Conservation (phyloP, 2,797 vertebrate genomes). For the Mus minutoides region DNA sequence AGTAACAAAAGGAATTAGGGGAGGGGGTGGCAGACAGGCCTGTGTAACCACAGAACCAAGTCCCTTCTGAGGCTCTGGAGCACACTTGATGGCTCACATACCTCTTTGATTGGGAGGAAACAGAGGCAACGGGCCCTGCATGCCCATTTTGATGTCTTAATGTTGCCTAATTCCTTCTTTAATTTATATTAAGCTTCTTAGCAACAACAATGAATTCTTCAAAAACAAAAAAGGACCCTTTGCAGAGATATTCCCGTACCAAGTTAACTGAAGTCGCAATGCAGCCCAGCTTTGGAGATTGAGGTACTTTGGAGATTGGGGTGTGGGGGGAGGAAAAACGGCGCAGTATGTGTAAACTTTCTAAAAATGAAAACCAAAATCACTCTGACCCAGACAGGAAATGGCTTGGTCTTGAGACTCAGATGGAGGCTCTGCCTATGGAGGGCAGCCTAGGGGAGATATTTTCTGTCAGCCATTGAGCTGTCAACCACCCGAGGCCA, state of each 20-base stretch:
- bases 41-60: constrained; percentile 79
- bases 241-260: constrained; percentile 84
- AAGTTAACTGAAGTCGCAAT: constrained; percentile 87
- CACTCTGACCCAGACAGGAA: constrained; percentile 77
- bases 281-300: constrained; percentile 74
- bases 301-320: constrained; percentile 49
- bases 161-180: constrained; percentile 91
- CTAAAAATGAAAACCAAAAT: constrained; percentile 77
- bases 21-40: constrained; percentile 81
- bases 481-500: not conserved
- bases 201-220: constrained; percentile 89
- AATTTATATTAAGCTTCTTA: constrained; percentile 92
- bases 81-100: constrained; percentile 84
- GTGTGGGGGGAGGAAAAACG: constrained; percentile 38
- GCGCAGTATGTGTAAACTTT: not conserved
- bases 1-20: constrained; percentile 89
- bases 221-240: constrained; percentile 89
- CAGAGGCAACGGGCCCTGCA: constrained; percentile 78
- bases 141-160: constrained; percentile 90
- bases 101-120: constrained; percentile 88
- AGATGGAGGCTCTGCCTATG: constrained; percentile 79
- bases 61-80: constrained; percentile 85
- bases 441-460: not conserved
- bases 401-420: constrained; percentile 75
- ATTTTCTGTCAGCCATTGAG: not conserved